Evolutionary conservation across 2,888 invertebrate species (phyloP), one percentile per base, ranked within the genome.

Genomic region (Ophraella communa): DNA sequence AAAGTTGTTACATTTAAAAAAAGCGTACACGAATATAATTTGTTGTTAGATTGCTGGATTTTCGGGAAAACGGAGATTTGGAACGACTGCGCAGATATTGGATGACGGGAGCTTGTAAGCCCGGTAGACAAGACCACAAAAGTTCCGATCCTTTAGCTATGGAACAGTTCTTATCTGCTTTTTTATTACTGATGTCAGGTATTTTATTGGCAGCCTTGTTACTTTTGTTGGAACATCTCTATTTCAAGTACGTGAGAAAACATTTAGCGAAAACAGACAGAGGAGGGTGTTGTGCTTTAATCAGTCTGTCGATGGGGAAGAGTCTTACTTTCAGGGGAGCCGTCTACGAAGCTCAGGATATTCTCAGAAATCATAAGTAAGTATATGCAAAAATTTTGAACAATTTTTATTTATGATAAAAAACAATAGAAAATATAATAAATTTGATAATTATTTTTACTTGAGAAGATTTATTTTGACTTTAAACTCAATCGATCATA

Each of bases 141-240:
- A 93, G 93, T 66, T 94, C 94, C 63, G 95, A 95, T 83, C 93
- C 95, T 2, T 83, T 95, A 73, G 95, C 95, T 8, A 85, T 95
- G 72, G 95, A 95, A 82, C 98, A 99, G 85, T 99, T 99, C 84
- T 90, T 98, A 80, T 96, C 96, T 67, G 98, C 98, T 54, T 99
- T 98, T 83, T 87, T 98, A 64, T 87, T 99, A 68, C 87, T 99
- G 60, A 95, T 96, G 88, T 94, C 94, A 64, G 98, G 98, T 45
- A 95, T 98, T 75, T 85, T 96, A 66, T 85, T 98, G 71, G 95
- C 97, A 0, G 92, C 95, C 0, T 83, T 95, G 23, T 87, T 98
- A 60, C 86, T 98, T 66, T 86, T 94, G 52, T 84, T 96, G 65
- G 98, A 99, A 83, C 94, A 97, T 82, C 86, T 96, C 65, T 99